Base-by-base conservation (phyloP, 2,888 invertebrate genomes). In the Blera fallax region DNA sequence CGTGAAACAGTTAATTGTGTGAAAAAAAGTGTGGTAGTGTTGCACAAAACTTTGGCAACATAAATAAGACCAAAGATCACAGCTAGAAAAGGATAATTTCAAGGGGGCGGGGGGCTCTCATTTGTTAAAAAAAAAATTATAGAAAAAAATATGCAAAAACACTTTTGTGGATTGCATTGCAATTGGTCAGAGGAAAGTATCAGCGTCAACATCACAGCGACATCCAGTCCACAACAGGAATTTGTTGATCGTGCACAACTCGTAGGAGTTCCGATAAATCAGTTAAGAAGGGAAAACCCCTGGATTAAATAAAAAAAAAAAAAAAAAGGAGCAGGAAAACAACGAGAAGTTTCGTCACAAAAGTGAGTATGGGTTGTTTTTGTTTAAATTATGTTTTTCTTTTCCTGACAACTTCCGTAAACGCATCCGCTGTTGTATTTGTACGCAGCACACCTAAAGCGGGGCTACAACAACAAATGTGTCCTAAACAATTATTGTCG, bases 51-150 rank as follows among this genome's bases (percentile, higher is more conserved):
- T 50, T 52, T 62, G 40, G 60, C 64, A 62, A 73, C 67, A 52
- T 60, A 60, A 78, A 29, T 37, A 48, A 45, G 24, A 65, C 43
- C 40, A 18, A 56, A 5, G 6, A 21, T 45, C 74, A 45, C 1
- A 27, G 37, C 16, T 34, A 1, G 37, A 11, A n/a, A 14, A 45
- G 11, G 34, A n/a, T 50, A 8, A 8, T 60, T 45, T 60, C 16
- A 74, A 79, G 84, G 84, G 84, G 84, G 84, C 84, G 84, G 84
- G 84, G 69, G 84, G 84, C 74, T 84, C 84, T 84, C 80, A 64
- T 16, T 69, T 56, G 24, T 43, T 58, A 34, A 14, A 45, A 45
- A 18, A 21, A 50, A 48, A 37, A n/a, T n/a, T n/a, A n/a, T n/a
- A 40, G 34, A 16, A 34, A 43, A 60, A 67, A 73, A 69, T 69